A percentile compares a stretch with the other conserved stretches of the same genome.
Evolutionary conservation across 2,113 vertebrate species (phyloP).

Genomic region (Tor tambroides): DNA sequence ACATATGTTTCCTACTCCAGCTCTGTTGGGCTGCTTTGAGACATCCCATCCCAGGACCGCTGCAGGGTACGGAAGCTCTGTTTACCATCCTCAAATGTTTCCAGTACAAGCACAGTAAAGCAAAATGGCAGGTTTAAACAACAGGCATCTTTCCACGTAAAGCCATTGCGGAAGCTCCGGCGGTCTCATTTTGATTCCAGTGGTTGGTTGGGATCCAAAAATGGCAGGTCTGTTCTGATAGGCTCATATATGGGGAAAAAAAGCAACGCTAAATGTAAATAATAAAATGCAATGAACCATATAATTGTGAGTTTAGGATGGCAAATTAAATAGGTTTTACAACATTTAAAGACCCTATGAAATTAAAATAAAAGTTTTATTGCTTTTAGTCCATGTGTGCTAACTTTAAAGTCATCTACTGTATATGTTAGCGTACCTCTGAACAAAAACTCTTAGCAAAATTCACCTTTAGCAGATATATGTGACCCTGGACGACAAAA

Average conservation of each 20-base stretch:
- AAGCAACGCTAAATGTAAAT: background rate
- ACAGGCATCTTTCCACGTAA: conserved; percentile 1
- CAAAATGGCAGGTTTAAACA: conserved; percentile 3
- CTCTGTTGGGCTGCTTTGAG: conserved; percentile 35
- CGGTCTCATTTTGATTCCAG: background rate
- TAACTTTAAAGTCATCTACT: background rate
- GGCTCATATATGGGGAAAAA: background rate
- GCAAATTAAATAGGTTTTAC: background rate
- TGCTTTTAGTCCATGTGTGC: background rate
- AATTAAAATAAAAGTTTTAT: background rate
- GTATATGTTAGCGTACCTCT: background rate
- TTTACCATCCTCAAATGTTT: conserved; percentile 40
- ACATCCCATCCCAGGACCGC: conserved; percentile 22
- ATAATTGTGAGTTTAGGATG: background rate
- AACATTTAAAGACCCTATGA: background rate
- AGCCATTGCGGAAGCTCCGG: background rate
- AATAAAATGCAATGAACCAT: background rate
- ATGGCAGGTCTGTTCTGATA: background rate
- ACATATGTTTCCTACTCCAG: conserved; percentile 52
- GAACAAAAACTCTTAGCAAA: background rate
- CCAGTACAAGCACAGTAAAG: conserved; percentile 36
- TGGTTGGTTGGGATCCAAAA: background rate
- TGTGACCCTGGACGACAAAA: too few relatives aligned
- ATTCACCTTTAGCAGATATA: too few relatives aligned
- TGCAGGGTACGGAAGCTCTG: background rate